Percentiles rank a stretch among this genome's conserved stretches.
These are phyloP conservation scores for Metridium senile DNA, from an alignment of 92 coral and sea anemone genomes.

Conservation along the genomic window DNA sequence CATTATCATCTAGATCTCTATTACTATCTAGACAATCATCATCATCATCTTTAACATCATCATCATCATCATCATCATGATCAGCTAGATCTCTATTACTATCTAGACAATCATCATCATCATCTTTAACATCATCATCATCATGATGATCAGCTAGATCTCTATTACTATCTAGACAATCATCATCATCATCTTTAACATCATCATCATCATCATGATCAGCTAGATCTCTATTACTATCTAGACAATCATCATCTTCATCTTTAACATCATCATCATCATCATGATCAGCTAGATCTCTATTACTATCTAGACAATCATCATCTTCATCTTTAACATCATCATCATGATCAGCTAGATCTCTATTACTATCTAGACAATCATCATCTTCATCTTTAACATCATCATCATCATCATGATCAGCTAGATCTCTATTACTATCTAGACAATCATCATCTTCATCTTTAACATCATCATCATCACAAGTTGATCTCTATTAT, in stretches of 20 bases:
- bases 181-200: no score
- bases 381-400: background rate
- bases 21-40: background rate
- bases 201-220: no score
- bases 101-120: background rate
- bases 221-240: no score
- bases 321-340: background rate
- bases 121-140: background rate
- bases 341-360: background rate
- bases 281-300: no score
- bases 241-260: no score
- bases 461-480: background rate
- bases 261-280: no score
- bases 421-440: background rate
- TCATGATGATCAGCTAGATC: no score
- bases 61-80: background rate
- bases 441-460: background rate
- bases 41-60: background rate
- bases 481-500: no score
- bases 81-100: background rate
- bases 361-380: background rate
- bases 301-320: no score
- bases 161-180: no score
- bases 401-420: background rate
- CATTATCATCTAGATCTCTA: background rate